Evolutionary conservation across 2,113 vertebrate species (phyloP).

Genomic region (Platycercus adscitus): DNA sequence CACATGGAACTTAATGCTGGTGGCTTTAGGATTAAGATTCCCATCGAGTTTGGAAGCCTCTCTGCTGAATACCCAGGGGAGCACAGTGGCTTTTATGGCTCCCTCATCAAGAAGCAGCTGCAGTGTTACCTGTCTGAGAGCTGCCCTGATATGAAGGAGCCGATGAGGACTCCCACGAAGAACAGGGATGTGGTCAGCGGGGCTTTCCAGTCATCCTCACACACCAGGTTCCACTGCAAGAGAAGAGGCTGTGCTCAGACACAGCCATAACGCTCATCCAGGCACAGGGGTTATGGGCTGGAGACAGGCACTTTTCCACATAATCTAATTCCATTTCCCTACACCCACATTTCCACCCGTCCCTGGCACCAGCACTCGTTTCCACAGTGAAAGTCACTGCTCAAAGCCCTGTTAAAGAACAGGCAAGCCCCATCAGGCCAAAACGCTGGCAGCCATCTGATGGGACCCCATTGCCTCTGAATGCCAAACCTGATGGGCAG

Average conservation of each 20-base stretch:
- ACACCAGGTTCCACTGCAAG: slow-evolving; percentile 85
- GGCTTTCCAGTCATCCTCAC: slow-evolving; percentile 82
- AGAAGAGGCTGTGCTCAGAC: not conserved
- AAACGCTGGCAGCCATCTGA: not conserved
- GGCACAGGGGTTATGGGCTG: not conserved
- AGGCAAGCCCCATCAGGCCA: not conserved
- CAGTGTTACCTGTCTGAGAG: slow-evolving; percentile 82
- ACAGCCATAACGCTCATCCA: accelerated
- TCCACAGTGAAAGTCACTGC: not conserved
- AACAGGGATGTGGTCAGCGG: slow-evolving; percentile 82
- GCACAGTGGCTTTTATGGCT: not conserved
- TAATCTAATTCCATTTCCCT: not conserved
- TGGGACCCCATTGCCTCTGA: not conserved
- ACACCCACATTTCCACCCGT: not conserved
- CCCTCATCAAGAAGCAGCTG: not conserved
- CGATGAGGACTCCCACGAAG: slow-evolving; percentile 81
- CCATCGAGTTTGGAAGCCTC: not conserved
- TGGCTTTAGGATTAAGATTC: slow-evolving; percentile 18
- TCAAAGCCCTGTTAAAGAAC: not conserved
- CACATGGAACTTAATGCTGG: not conserved
- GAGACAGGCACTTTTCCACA: not conserved
- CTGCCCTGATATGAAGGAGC: slow-evolving; percentile 82
- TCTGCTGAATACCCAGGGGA: not conserved
- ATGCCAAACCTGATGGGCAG: not conserved
- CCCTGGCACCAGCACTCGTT: not conserved